Conservation (phyloP, 2,797 vertebrate genomes). For the Oreochromis grahami region DNA sequence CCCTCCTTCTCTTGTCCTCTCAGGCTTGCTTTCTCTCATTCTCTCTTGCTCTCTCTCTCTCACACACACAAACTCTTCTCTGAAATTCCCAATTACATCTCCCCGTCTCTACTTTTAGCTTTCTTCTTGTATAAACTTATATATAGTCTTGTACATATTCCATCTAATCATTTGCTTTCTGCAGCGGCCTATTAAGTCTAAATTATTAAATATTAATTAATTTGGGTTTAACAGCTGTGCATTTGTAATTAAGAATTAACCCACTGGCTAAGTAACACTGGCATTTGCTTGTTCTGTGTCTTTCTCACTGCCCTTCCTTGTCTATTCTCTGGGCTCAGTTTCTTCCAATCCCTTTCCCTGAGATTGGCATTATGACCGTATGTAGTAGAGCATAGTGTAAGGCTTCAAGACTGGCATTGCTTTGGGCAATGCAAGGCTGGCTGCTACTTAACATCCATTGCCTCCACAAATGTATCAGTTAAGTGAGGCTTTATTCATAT, state of each 20-base stretch:
- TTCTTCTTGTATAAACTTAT: not conserved
- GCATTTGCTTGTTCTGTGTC: not conserved
- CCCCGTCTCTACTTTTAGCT: not conserved
- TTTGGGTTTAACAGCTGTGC: not conserved
- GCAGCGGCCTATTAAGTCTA: not conserved
- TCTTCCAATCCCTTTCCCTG: not conserved
- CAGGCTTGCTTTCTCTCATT: not conserved
- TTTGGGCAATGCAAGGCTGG: conserved; percentile 10
- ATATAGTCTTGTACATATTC: not conserved
- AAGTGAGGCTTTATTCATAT: not conserved
- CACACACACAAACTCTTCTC: not conserved
- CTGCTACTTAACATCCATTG: not conserved
- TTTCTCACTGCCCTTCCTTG: not conserved
- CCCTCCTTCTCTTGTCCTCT: conserved; percentile 31
- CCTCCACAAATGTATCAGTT: not conserved
- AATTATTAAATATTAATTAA: not conserved
- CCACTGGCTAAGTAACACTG: not conserved
- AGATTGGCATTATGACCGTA: conserved; percentile 23
- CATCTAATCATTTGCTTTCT: not conserved
- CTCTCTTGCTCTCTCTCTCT: not conserved
- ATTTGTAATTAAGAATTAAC: not conserved
- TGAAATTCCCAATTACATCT: not conserved
- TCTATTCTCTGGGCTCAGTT: not conserved
- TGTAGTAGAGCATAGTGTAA: not conserved
- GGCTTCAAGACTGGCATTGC: conserved; percentile 3